Evolutionary conservation across 2,888 invertebrate genomes (phyloP).

Genomic region (Hydriomena furcata): DNA sequence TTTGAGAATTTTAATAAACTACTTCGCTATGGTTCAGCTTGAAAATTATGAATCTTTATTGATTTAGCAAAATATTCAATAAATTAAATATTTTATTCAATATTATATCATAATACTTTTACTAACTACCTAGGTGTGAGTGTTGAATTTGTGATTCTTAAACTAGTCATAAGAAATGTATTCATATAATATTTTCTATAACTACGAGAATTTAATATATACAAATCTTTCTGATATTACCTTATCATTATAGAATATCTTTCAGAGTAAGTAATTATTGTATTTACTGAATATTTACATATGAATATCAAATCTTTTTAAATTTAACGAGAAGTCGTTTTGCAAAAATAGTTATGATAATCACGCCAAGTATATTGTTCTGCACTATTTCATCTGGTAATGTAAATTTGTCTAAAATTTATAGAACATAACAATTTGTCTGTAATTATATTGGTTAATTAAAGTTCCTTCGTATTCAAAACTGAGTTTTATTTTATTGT

Average conservation of each 20-base stretch:
- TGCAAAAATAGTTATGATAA: conserved; percentile 57
- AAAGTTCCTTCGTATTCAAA: conserved; percentile 76
- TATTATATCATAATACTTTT: conserved; percentile 27
- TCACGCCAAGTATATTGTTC: conserved; percentile 63
- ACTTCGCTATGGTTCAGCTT: background rate
- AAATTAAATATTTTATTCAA: conserved; percentile 27
- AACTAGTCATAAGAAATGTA: conserved; percentile 75
- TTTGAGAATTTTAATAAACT: background rate
- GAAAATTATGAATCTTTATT: background rate
- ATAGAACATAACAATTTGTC: conserved; percentile 57
- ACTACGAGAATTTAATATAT: conserved; percentile 68
- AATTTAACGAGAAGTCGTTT: conserved; percentile 60
- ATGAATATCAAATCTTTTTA: conserved; percentile 59
- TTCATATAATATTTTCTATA: conserved; percentile 74
- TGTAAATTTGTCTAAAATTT: conserved; percentile 54
- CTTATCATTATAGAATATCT: conserved; percentile 52
- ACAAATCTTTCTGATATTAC: conserved; percentile 62
- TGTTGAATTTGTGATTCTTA: conserved; percentile 75
- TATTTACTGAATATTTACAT: conserved; percentile 64
- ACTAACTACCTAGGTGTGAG: conserved; percentile 48
- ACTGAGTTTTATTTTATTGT: conserved; percentile 40
- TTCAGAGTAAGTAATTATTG: conserved; percentile 51
- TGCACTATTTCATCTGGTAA: conserved; percentile 68
- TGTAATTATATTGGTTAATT: conserved; percentile 77
- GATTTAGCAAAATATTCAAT: conserved; percentile 10